A percentile compares a stretch with the other conserved stretches of the same genome.
Evolutionary conservation across 1,140 invertebrate species (phyloP).

Genomic region (Drosophila auraria): DNA sequence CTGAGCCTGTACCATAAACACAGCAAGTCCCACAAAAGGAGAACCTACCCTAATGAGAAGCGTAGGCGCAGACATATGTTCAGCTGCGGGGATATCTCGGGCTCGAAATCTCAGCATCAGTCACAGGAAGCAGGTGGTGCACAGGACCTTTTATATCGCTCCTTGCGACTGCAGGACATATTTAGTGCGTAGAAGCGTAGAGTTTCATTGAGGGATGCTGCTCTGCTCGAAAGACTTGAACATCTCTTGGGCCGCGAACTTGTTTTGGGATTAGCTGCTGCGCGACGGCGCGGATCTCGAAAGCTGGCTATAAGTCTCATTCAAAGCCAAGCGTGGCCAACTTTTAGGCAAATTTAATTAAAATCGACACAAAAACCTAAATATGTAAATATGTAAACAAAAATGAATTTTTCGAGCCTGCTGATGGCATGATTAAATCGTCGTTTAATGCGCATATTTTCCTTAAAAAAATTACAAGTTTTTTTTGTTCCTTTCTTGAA

Average conservation of each 20-base stretch:
- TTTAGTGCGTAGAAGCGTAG: slow-evolving; percentile 43
- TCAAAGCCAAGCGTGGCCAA: not conserved
- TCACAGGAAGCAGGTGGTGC: slow-evolving; percentile 56
- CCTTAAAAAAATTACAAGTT: slow-evolving; percentile 1
- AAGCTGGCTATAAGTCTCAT: slow-evolving; percentile 11
- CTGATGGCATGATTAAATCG: slow-evolving; percentile 19
- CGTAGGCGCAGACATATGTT: slow-evolving; percentile 35
- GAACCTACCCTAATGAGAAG: slow-evolving; percentile 27
- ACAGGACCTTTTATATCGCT: slow-evolving; percentile 16
- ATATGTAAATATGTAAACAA: slow-evolving; percentile 12
- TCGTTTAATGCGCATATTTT: slow-evolving; percentile 31
- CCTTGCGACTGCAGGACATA: slow-evolving; percentile 31
- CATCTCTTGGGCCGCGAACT: slow-evolving; percentile 14
- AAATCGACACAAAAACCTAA: slow-evolving; percentile 5
- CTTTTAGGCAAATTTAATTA: slow-evolving; percentile 35
- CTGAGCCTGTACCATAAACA: slow-evolving; percentile 1
- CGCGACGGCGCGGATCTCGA: slow-evolving; percentile 14
- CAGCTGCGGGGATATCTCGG: slow-evolving; percentile 48
- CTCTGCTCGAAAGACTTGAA: not conserved
- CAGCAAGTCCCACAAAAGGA: slow-evolving; percentile 1
- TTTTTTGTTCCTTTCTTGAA: slow-evolving; percentile 13
- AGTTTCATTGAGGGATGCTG: slow-evolving; percentile 45
- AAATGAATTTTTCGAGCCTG: not conserved
- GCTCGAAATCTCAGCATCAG: slow-evolving; percentile 36
- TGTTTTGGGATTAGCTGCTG: slow-evolving; percentile 30